Evolutionary conservation across 2,888 invertebrate genomes (phyloP).

Genomic region (Callimorpha dominula): DNA sequence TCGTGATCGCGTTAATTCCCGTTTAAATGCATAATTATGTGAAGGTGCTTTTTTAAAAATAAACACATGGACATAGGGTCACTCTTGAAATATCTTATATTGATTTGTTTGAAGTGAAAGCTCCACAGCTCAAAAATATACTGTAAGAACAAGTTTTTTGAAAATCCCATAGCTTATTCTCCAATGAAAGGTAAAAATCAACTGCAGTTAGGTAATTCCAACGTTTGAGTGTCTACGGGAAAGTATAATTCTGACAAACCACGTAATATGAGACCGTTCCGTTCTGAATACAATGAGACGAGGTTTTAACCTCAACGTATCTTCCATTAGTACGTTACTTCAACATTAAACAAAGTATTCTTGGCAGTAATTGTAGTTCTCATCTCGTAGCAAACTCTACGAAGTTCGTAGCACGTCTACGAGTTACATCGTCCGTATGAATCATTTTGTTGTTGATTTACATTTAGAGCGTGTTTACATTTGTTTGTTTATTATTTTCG

Average conservation of each 20-base stretch:
- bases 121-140: background rate
- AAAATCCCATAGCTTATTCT: no score
- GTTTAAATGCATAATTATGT: no score
- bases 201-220: background rate
- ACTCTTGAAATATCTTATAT: no score
- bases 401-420: constrained; percentile 46
- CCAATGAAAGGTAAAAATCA: background rate
- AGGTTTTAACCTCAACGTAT: constrained; percentile 1
- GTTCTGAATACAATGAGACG: background rate
- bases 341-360: constrained; percentile 11
- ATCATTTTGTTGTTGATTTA: constrained; percentile 20
- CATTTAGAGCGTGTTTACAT: constrained; percentile 22
- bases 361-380: constrained; percentile 9
- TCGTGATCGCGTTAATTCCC: no score
- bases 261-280: background rate
- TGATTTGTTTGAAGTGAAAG: no score
- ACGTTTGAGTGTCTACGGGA: background rate
- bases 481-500: constrained; percentile 22
- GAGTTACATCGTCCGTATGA: constrained; percentile 24
- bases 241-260: background rate
- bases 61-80: no score
- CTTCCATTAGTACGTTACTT: background rate
- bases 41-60: no score
- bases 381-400: constrained; percentile 42
- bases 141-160: background rate